Base-by-base conservation (phyloP, 92 coral and sea anemone genomes). In the Plumapathes pennacea region DNA sequence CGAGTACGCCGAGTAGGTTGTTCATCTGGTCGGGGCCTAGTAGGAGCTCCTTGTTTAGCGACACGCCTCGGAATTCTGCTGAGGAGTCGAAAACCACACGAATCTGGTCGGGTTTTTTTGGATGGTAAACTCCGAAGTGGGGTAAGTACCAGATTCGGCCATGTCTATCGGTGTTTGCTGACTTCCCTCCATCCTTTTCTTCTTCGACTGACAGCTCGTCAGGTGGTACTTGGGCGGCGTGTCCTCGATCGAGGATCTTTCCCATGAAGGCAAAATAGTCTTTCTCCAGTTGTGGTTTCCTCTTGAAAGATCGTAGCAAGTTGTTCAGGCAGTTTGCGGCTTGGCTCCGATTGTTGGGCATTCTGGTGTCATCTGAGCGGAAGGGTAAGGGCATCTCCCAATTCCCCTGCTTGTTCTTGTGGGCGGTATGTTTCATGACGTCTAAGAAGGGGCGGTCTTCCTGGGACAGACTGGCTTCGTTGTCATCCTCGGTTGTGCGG, bases 311-410 rank as follows among this genome's bases (percentile, higher is more conserved):
- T 26, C 3, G 5, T 2, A 50, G 29, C 11, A 28, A 39, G 5
- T 18, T 7, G 7, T 36, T 19, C 5, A 36, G 24, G 13, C 44
- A 46, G 4, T 36, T 55, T 0, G 14, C 30, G 4, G 46, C 18
- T 21, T 33, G 38, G 25, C 62, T 36, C 62, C 46, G 4, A 21
- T 36, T 55, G 32, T 52, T 52, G 3, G 42, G 41, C 41, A 52
- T 52, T 4, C 6, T 11, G 8, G 22, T 10, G 42, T 31, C 32
- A 8, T 7, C 10, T 18, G 11, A n/a, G 11, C 59, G 26, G 33
- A 62, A 62, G 25, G 58, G 58, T 3, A 62, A 39, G 25, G 72
- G 50, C 72, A 64, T 64, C 29, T 64, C 65, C 65, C 65, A 50
- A 60, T 50, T 64, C 5, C 72, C 72, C 4, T 24, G 30, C 4